phyloP scores from a whole-genome alignment of 2,113 vertebrate species.

The Barnardius zonarius region DNA sequence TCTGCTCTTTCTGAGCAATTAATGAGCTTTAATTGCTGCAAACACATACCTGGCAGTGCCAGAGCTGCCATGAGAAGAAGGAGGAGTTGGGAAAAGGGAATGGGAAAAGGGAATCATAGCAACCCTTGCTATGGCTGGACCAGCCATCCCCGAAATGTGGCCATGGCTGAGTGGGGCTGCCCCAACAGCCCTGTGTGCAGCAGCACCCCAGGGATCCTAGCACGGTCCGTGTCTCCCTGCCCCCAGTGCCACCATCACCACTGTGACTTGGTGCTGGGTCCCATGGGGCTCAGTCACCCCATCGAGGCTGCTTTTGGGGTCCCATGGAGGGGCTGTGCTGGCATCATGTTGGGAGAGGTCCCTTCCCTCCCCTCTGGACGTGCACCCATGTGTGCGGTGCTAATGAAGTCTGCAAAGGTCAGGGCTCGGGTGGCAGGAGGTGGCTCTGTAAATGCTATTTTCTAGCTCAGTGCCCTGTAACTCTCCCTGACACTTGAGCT shows the following conservation, averaged over 20 bases:
- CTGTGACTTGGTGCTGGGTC: background rate
- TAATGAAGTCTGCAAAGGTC: slow-evolving; percentile 73
- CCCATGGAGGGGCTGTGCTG: background rate
- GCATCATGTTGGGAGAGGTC: background rate
- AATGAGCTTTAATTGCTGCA: slow-evolving; percentile 68
- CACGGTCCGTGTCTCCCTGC: accelerated
- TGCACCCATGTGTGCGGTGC: background rate
- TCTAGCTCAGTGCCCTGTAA: slow-evolving; percentile 81
- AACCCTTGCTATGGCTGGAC: slow-evolving; percentile 33
- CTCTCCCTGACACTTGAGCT: slow-evolving; percentile 60
- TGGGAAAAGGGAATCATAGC: background rate
- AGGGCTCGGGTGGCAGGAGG: slow-evolving; percentile 52
- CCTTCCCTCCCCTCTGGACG: background rate
- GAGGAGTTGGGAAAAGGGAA: background rate
- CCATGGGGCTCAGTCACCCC: accelerated
- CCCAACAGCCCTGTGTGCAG: background rate
- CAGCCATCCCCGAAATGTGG: accelerated
- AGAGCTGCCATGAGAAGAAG: background rate
- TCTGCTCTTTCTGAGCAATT: slow-evolving; percentile 33
- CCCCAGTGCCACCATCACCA: background rate
- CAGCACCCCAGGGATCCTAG: accelerated
- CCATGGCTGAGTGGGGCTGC: accelerated
- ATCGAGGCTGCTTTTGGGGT: accelerated
- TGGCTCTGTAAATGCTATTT: slow-evolving; percentile 80
- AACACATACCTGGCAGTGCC: slow-evolving; percentile 38